Percentiles rank a stretch among this genome's conserved stretches.
Conservation (phyloP, 2,888 invertebrate species). For the Fragum fragum region DNA sequence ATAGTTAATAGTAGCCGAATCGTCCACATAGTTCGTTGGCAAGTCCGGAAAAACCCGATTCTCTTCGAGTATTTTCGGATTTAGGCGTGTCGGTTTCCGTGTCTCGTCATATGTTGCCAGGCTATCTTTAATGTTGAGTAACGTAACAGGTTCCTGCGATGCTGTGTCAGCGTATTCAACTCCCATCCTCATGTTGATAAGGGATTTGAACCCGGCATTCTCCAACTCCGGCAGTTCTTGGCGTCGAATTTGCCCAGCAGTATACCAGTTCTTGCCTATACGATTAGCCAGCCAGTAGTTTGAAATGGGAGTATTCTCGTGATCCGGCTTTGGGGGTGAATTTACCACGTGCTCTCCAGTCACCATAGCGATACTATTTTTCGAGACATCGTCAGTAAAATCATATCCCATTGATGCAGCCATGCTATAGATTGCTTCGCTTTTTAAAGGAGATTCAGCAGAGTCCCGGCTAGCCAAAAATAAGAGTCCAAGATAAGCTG, state of each 20-base stretch:
- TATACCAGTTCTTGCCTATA: conserved; percentile 30
- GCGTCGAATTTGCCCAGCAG: conserved; percentile 14
- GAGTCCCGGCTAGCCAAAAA: conserved; percentile 1
- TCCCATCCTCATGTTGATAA: conserved; percentile 30
- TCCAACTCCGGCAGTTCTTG: conserved; percentile 7
- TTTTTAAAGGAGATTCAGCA: background rate
- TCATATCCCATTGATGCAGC: conserved; percentile 23
- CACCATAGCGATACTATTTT: background rate
- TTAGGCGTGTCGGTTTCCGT: conserved; percentile 10
- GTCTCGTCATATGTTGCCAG: background rate
- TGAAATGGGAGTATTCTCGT: background rate
- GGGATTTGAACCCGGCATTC: conserved; percentile 22
- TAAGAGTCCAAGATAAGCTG: conserved; percentile 18
- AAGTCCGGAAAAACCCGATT: conserved; percentile 11
- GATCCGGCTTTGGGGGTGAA: conserved; percentile 1
- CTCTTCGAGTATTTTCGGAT: conserved; percentile 8
- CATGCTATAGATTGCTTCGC: background rate
- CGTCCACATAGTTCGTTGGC: background rate
- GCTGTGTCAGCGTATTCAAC: background rate
- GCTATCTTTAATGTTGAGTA: conserved; percentile 23
- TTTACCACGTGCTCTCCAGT: background rate
- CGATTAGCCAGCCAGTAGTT: conserved; percentile 28
- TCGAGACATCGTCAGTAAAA: conserved; percentile 2
- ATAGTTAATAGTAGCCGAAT: background rate
- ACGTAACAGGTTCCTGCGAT: conserved; percentile 25